A percentile compares a stretch with the other conserved stretches of the same genome.
Conservation (phyloP, 2,888 invertebrate genomes). For the Volucella inflata region DNA sequence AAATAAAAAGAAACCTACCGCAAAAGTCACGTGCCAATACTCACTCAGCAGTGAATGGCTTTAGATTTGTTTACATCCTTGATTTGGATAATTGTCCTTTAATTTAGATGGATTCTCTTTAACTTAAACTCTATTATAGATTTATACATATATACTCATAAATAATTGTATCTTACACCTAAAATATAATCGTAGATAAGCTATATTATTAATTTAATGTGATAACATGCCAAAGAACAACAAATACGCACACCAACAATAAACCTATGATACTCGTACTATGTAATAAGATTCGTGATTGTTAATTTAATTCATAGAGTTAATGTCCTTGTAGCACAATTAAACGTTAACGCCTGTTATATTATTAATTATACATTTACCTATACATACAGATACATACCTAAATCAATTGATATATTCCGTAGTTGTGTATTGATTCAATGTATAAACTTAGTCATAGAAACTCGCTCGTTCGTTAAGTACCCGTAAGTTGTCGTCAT, state of each 20-base stretch:
- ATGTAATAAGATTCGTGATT: constrained; percentile 61
- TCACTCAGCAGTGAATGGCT: constrained; percentile 49
- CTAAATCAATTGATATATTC: too few species aligned
- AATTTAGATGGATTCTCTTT: constrained; percentile 36
- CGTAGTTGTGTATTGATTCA: constrained; percentile 24
- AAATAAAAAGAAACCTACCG: constrained; percentile 52
- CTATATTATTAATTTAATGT: constrained; percentile 50
- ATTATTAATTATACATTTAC: constrained; percentile 1
- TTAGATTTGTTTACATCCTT: constrained; percentile 72
- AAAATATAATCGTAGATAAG: too few species aligned
- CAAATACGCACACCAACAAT: constrained; percentile 69
- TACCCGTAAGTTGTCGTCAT: constrained; percentile 25
- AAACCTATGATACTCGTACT: constrained; percentile 43
- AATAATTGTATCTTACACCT: neutral
- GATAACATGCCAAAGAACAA: constrained; percentile 68
- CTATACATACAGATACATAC: too few species aligned
- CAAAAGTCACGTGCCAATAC: constrained; percentile 71
- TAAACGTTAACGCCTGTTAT: constrained; percentile 40
- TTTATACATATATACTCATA: neutral
- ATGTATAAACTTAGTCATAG: constrained; percentile 14
- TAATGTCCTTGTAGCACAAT: constrained; percentile 52
- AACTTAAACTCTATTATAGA: neutral
- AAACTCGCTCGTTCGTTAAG: constrained; percentile 12
- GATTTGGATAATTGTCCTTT: constrained; percentile 53
- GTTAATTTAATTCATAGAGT: constrained; percentile 45